Evolutionary conservation across 2,113 vertebrate genomes (phyloP), one percentile per base, ranked within the genome.

Genomic region (Oncorhynchus masou): DNA sequence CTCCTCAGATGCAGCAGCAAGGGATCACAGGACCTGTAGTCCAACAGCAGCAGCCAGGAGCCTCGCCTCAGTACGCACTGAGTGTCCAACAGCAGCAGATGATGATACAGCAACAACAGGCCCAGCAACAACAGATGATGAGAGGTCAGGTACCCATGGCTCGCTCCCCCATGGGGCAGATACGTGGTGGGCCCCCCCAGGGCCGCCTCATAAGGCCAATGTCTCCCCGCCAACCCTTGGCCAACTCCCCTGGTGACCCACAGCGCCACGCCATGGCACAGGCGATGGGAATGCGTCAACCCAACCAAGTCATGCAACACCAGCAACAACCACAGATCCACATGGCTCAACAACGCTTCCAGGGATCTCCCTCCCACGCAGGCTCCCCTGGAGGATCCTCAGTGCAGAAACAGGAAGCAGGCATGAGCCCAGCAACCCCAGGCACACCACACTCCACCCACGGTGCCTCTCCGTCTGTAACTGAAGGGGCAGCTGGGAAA

Each of bases 1-100:
- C 79, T 84, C 82, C 92, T 1, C 94, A 94, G 60, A 91, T 92
- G 73, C 94, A 89, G 73, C 94, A 89, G 84, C 88, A 91, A 25
- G 87, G 89, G 12, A 82, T 92, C 82, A 84, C 88, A 57, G 80
- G 86, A 1, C 74, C 88, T 45, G 84, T 86, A 67, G 81, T 83
- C 1, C 91, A 86, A 69, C 86, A 89, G 48, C 90, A 90, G 49
- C 88, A 91, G 81, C 76, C 83, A 31, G 90, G 90, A 62, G 19
- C 59, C 59, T 62, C 59, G 3, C n/a, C 59, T 62, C 59, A 62
- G 59, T 62, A 62, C 2, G 2, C 59, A 1, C 59, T 62, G 20
- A 62, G 59, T 62, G 59, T 62, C 9, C 91, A 92, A 25, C 86
- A 81, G 13, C 83, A 87, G 51, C 82, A 84, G 69, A 87, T 91